A percentile compares a stretch with the other conserved stretches of the same genome.
Evolutionary conservation across 2,888 invertebrate genomes (phyloP).

Genomic region (Lasioglossum leucozonium): DNA sequence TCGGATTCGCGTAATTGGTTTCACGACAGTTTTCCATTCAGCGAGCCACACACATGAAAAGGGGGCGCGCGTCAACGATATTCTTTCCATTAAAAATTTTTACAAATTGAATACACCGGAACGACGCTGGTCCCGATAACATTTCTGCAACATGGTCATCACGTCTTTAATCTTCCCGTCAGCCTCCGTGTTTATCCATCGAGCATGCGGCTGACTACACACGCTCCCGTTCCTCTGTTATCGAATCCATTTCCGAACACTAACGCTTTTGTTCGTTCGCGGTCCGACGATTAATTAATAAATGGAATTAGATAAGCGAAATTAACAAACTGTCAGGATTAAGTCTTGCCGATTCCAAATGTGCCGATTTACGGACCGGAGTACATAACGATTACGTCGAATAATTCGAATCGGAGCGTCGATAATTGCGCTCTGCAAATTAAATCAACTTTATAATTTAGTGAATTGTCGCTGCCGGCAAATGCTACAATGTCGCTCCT

Average conservation of each 20-base stretch:
- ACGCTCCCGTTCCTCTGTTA: conserved; percentile 23
- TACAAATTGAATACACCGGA: neutral
- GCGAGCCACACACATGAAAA: too few species aligned
- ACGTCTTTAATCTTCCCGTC: neutral
- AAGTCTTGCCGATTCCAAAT: neutral
- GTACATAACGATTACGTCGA: neutral
- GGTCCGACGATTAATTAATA: neutral
- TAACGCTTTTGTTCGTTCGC: neutral
- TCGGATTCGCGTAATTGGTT: conserved; percentile 16
- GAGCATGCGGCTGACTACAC: conserved; percentile 6
- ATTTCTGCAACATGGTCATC: conserved; percentile 15
- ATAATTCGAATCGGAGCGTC: neutral
- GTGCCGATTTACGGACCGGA: neutral
- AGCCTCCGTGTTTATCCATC: conserved; percentile 1
- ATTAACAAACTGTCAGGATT: neutral
- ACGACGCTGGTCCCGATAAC: neutral
- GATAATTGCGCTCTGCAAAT: neutral
- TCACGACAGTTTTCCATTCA: neutral
- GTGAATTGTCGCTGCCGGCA: neutral
- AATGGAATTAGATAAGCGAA: neutral
- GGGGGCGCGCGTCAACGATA: neutral
- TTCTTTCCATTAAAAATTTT: conserved; percentile 12
- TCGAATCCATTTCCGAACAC: conserved; percentile 17
- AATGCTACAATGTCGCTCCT: neutral
- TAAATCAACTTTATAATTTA: neutral